Evolutionary conservation across 2,113 vertebrate genomes (phyloP).

Genomic region (Corythoichthys intestinalis): DNA sequence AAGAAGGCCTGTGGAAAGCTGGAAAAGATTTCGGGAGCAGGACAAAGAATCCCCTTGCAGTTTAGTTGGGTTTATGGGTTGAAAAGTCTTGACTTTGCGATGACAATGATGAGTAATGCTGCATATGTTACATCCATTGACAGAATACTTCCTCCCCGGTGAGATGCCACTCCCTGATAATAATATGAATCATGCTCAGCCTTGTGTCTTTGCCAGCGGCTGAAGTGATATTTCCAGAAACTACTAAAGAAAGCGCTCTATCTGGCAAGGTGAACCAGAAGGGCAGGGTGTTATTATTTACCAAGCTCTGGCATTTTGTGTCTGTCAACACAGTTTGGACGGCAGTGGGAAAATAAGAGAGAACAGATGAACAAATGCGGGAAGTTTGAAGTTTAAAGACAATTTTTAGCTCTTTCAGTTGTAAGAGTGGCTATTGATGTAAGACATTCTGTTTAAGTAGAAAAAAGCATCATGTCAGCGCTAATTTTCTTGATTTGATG

Average conservation of each 20-base stretch:
- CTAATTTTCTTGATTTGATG: background rate
- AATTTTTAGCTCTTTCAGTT: background rate
- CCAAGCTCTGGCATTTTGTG: conserved; percentile 44
- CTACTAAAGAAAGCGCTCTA: conserved; percentile 47
- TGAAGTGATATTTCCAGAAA: conserved; percentile 28
- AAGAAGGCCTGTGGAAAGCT: conserved; percentile 49
- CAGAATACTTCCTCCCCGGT: conserved; percentile 26
- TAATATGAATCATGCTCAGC: conserved; percentile 60
- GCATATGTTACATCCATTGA: conserved; percentile 18
- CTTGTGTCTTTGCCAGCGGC: conserved; percentile 49
- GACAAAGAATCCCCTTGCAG: conserved; percentile 67
- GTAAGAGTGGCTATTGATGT: background rate
- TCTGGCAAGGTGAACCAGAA: conserved; percentile 53
- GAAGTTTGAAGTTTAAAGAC: background rate
- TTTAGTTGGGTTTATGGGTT: background rate
- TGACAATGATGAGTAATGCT: conserved; percentile 11
- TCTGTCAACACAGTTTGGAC: conserved; percentile 48
- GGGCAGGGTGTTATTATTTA: conserved; percentile 46
- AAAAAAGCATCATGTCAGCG: background rate
- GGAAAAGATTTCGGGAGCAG: conserved; percentile 34
- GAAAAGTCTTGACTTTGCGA: background rate
- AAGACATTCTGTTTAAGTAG: background rate
- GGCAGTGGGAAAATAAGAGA: conserved; percentile 26
- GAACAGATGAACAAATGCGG: too few relatives aligned
- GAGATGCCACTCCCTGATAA: conserved; percentile 54